Evolutionary conservation across 2,797 vertebrate genomes (phyloP), one percentile per base, ranked within the genome.

Genomic region (Rhynchonycteris naso): DNA sequence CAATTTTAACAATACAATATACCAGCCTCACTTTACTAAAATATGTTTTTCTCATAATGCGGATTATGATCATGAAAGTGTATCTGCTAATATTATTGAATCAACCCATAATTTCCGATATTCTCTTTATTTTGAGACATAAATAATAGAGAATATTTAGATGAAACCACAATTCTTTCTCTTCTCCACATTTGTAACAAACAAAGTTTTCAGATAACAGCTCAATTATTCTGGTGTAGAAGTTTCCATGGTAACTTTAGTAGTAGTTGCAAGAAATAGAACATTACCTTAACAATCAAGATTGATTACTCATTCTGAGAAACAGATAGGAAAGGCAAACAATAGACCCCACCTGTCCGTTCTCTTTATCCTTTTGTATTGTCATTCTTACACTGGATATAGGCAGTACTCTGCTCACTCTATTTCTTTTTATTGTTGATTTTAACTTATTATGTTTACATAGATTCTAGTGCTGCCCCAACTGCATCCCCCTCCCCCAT

Each of bases 231-330:
- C 63, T 59, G 12, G 2, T 59, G 18, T 63, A 12, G 82, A 85
- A 71, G 78, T 95, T 87, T 79, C 91, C 82, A 88, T 81, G 66
- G 85, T 47, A 90, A 92, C 89, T 87, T 92, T 80, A 52, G 2
- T 85, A 91, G 52, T 63, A 93, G 43, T 92, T 68, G 9, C 8
- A 83, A 80, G 69, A 22, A 71, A 78, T 14, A 79, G 69, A 79
- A 33, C 33, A 83, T 80, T 88, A 87, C 30, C 35, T 75, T 83
- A 85, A 22, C 82, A 95, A 93, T 93, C 75, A 94, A 90, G 7
- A 90, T 52, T 92, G 85, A 92, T 94, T 86, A 69, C 35, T 58
- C 52, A 63, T 54, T 88, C n/a, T 76, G 38, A n/a, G 30, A 65
- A 56, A 65, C 18, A 91, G 50, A 81, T 0, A 30, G 14, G 12